Conservation (phyloP, 2,888 invertebrate genomes). For the Cheilosia vulpina region DNA sequence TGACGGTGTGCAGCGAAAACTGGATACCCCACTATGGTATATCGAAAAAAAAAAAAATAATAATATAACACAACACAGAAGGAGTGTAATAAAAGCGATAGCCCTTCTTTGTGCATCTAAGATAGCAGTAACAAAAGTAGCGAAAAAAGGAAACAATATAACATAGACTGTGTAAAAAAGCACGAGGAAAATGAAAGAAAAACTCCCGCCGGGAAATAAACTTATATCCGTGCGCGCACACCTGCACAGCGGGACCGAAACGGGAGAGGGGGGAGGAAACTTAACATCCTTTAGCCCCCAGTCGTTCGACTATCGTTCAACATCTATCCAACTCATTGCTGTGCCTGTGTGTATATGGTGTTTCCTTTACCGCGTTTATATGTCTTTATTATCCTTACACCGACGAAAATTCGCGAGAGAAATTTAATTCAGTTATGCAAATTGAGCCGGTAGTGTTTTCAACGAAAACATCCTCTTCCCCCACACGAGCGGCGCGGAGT, state of each 20-base stretch:
- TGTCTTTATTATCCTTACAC: slow-evolving; percentile 74
- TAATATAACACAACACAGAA: slow-evolving; percentile 3
- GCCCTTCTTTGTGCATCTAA: slow-evolving; percentile 50
- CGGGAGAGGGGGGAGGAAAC: slow-evolving; percentile 54
- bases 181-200: slow-evolving; percentile 53
- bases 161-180: not conserved
- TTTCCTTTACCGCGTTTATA: slow-evolving; percentile 72
- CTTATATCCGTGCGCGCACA: slow-evolving; percentile 60
- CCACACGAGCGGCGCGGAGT: not conserved
- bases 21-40: slow-evolving; percentile 2
- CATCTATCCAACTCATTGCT: slow-evolving; percentile 14
- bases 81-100: slow-evolving; percentile 62
- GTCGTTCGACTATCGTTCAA: slow-evolving; percentile 61
- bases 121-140: slow-evolving; percentile 30
- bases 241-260: slow-evolving; percentile 61
- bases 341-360: slow-evolving; percentile 52
- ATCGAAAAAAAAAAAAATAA: not conserved
- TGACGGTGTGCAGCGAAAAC: slow-evolving; percentile 12
- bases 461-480: slow-evolving; percentile 64
- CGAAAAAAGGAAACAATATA: not conserved
- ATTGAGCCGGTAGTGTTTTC: slow-evolving; percentile 75
- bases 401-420: slow-evolving; percentile 73
- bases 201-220: slow-evolving; percentile 72
- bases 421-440: slow-evolving; percentile 76
- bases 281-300: slow-evolving; percentile 47